phyloP scores from a whole-genome alignment of 2,797 vertebrate genomes.

The Sebastes iracundus region DNA sequence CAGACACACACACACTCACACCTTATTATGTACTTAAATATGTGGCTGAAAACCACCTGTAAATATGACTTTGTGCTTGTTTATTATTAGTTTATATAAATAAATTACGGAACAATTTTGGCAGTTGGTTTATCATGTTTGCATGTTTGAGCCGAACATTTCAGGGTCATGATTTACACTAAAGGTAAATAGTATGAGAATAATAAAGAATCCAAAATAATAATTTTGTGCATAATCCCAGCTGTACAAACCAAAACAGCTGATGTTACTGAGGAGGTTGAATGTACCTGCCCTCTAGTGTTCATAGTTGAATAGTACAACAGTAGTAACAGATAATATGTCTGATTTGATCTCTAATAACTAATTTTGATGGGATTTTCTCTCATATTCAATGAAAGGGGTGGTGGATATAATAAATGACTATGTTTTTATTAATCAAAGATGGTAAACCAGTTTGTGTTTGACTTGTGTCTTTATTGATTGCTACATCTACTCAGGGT shows the following conservation, averaged over 20 bases:
- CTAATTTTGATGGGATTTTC: neutral
- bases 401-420: neutral
- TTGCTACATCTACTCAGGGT: neutral
- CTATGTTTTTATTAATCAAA: neutral
- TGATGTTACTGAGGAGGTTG: neutral
- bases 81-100: neutral
- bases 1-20: neutral
- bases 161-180: neutral
- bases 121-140: neutral
- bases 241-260: neutral
- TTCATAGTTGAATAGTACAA: slow-evolving; percentile 10
- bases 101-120: neutral
- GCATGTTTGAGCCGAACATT: neutral
- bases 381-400: neutral
- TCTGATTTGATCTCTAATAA: neutral
- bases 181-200: neutral
- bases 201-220: neutral
- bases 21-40: neutral
- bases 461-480: slow-evolving; percentile 20
- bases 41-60: neutral
- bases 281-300: slow-evolving; percentile 51
- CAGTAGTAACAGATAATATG: neutral
- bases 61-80: neutral
- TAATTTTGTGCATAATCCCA: neutral
- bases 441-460: slow-evolving; percentile 15